Conservation (phyloP, 2,888 invertebrate species). For the Zelleria hepariella region DNA sequence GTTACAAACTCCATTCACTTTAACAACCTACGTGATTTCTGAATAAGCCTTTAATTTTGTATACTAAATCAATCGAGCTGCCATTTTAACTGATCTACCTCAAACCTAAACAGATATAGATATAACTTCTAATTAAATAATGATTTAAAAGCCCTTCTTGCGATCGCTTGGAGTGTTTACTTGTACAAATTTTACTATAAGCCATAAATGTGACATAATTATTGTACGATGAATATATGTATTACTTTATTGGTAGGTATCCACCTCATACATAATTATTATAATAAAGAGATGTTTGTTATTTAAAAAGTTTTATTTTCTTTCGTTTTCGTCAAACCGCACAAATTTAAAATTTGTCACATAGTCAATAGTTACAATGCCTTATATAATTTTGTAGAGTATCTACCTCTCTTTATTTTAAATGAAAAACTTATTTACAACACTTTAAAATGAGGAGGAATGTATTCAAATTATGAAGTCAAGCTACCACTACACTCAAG, state of each 20-base stretch:
- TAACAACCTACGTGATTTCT: not conserved
- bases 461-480: conserved; percentile 57
- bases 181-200: conserved; percentile 59
- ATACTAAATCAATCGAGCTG: conserved; percentile 17
- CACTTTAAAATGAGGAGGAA: too few relatives aligned
- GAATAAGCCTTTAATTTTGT: conserved; percentile 5
- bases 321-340: conserved; percentile 9
- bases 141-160: conserved; percentile 24
- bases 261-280: conserved; percentile 60
- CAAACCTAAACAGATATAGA: conserved; percentile 39
- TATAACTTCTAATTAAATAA: conserved; percentile 25
- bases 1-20: too few relatives aligned
- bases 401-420: not conserved
- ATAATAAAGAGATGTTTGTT: conserved; percentile 70
- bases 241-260: conserved; percentile 68
- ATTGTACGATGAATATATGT: conserved; percentile 59
- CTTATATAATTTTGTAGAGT: too few relatives aligned
- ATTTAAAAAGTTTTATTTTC: conserved; percentile 33
- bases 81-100: conserved; percentile 47
- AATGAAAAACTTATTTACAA: too few relatives aligned
- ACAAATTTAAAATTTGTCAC: not conserved
- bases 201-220: conserved; percentile 46
- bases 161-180: conserved; percentile 23
- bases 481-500: conserved; percentile 20
- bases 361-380: not conserved